phyloP scores from a whole-genome alignment of 2,888 invertebrate genomes.

The Aspidapion aeneum region DNA sequence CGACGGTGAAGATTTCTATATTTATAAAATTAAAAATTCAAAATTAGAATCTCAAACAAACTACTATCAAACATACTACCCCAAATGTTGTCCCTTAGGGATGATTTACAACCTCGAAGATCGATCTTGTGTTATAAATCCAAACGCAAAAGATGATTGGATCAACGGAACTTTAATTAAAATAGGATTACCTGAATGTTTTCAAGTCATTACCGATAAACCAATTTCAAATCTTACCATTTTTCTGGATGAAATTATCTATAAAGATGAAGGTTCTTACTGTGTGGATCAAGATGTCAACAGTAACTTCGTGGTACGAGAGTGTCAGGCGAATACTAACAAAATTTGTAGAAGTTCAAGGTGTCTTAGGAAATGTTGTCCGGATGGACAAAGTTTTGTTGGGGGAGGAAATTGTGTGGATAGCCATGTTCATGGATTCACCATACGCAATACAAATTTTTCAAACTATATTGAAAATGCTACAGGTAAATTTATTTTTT shows the following conservation, averaged over 20 bases:
- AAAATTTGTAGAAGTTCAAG: constrained; percentile 29
- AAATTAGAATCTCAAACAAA: constrained; percentile 6
- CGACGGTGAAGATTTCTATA: constrained; percentile 10
- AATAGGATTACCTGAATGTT: constrained; percentile 35
- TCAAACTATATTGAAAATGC: constrained; percentile 28
- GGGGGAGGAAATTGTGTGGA: constrained; percentile 31
- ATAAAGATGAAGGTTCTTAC: neutral
- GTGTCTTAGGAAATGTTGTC: constrained; percentile 55
- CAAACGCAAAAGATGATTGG: constrained; percentile 19
- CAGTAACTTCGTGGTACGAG: constrained; percentile 25
- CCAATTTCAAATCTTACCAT: neutral
- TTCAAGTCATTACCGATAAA: constrained; percentile 32
- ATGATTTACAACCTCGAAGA: constrained; percentile 27
- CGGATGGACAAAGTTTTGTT: constrained; percentile 51
- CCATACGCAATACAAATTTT: constrained; percentile 22
- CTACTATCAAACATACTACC: constrained; percentile 8
- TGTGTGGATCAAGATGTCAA: constrained; percentile 28
- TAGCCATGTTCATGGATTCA: constrained; percentile 32
- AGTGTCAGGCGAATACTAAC: constrained; percentile 29
- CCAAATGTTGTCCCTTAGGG: constrained; percentile 37
- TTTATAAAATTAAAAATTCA: constrained; percentile 14
- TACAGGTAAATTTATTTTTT: constrained; percentile 26
- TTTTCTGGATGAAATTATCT: neutral
- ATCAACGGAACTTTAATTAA: constrained; percentile 28
- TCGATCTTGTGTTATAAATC: constrained; percentile 29